Evolutionary conservation across 2,888 invertebrate species (phyloP), one percentile per base, ranked within the genome.

Genomic region (Drosophila sordidapex): DNA sequence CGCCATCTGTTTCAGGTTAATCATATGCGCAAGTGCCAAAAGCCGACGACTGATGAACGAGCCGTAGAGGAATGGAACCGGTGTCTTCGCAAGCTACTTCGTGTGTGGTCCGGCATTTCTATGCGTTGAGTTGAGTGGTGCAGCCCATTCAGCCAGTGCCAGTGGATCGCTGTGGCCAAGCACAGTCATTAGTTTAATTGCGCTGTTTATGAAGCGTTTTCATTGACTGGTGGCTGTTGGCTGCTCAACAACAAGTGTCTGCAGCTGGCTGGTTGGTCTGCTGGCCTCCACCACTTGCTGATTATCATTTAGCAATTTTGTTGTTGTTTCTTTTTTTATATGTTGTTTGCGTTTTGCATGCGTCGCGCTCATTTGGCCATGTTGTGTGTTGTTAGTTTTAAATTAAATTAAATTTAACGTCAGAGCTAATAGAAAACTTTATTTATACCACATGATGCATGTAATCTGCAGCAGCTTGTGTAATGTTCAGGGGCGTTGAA

Each of bases 151-250:
- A 53, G 67, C 46, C 49, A 46, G 25, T 25, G 25, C 46, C 49
- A 46, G 46, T 46, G 46, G 80, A 76, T 66, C 68, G 73, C 49
- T 48, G 69, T 54, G 51, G 77, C 71, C 63, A 46, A 75, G 76
- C 84, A 82, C 76, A 79, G 79, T 86, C 90, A 89, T 90, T 90
- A 86, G 79, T 83, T 87, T 90, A 90, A 89, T 89, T 81, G 90
- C 83, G 74, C 85, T 90, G 87, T 90, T 89, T 89, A 87, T 89
- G 87, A 79, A 76, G 76, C 82, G 67, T 78, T 78, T 76, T 73
- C 80, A 80, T 70, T 71, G 70, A 78, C 68, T 76, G 63, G 56
- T 58, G 65, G 52, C 54, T 46, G 46, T 46, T 25, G 46, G 25
- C 46, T 46, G 46, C 15, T 25, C 60, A 31, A 53, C 76, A 76